phyloP scores from a whole-genome alignment of 2,888 invertebrate genomes.

The Podabrus alpinus region DNA sequence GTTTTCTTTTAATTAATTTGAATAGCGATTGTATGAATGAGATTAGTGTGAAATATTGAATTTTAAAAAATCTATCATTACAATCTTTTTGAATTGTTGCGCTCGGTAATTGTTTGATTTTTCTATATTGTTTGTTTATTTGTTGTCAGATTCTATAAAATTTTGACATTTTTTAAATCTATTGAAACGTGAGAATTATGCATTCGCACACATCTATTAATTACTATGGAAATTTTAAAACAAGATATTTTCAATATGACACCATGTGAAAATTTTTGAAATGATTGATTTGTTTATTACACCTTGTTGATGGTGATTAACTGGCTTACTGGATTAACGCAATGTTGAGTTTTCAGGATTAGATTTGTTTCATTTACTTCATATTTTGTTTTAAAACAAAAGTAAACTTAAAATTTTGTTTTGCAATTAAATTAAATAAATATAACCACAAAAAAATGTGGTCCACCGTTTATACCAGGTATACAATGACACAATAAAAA shows the following conservation, averaged over 20 bases:
- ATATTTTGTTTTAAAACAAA: neutral
- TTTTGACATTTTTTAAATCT: neutral
- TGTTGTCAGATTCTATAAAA: neutral
- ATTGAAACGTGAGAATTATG: neutral
- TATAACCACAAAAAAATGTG: no score
- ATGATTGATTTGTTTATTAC: neutral
- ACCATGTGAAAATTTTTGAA: neutral
- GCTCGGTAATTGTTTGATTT: neutral
- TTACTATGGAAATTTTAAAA: neutral
- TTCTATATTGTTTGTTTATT: neutral
- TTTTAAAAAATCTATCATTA: neutral
- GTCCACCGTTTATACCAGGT: neutral
- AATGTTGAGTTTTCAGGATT: neutral
- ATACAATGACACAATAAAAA: neutral
- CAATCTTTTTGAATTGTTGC: neutral
- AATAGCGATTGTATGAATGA: neutral
- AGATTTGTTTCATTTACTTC: neutral
- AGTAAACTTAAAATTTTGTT: neutral
- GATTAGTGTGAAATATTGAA: neutral
- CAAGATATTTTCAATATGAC: neutral
- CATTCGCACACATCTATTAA: neutral
- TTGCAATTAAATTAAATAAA: no score
- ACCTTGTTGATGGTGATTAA: neutral
- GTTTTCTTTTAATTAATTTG: neutral
- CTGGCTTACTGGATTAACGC: neutral